These are phyloP conservation scores for Rhagonycha lutea DNA, from an alignment of 2,888 invertebrate genomes.

Conservation along the genomic window DNA sequence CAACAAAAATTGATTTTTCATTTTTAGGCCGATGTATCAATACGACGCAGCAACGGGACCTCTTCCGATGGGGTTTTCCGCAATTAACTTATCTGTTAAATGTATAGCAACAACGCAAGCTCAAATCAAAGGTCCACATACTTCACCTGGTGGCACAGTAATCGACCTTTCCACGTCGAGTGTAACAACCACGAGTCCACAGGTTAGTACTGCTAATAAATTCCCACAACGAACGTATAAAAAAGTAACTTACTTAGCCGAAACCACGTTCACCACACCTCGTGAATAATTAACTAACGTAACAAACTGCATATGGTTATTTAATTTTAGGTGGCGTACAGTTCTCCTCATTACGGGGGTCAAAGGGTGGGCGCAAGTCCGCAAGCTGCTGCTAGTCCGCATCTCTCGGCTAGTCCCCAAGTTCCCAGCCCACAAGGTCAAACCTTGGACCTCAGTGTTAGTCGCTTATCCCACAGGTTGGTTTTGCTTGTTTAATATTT, in stretches of 20 bases:
- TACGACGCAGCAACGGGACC: slow-evolving; percentile 75
- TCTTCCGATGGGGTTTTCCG: slow-evolving; percentile 76
- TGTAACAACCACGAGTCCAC: slow-evolving; percentile 82
- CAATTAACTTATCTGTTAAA: slow-evolving; percentile 84
- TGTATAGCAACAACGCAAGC: slow-evolving; percentile 75
- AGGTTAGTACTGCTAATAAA: slow-evolving; percentile 58
- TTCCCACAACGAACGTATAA: slow-evolving; percentile 16
- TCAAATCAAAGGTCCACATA: slow-evolving; percentile 70
- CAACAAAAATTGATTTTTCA: background rate
- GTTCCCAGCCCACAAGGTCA: slow-evolving; percentile 91
- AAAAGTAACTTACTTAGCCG: slow-evolving; percentile 26
- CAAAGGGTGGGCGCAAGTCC: slow-evolving; percentile 78
- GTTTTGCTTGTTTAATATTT: slow-evolving; percentile 32
- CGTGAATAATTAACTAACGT: slow-evolving; percentile 39
- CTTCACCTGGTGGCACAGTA: slow-evolving; percentile 77
- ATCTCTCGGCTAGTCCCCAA: slow-evolving; percentile 78
- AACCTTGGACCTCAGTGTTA: slow-evolving; percentile 87
- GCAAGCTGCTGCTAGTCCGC: slow-evolving; percentile 84
- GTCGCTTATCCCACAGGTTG: slow-evolving; percentile 83
- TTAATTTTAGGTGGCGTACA: slow-evolving; percentile 70
- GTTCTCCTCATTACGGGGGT: slow-evolving; percentile 75
- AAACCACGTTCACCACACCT: slow-evolving; percentile 25
- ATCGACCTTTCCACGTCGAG: slow-evolving; percentile 87
- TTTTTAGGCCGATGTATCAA: slow-evolving; percentile 77
- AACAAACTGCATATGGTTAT: slow-evolving; percentile 37